phyloP scores from a whole-genome alignment of 2,797 vertebrate species.

The Squalus acanthias region DNA sequence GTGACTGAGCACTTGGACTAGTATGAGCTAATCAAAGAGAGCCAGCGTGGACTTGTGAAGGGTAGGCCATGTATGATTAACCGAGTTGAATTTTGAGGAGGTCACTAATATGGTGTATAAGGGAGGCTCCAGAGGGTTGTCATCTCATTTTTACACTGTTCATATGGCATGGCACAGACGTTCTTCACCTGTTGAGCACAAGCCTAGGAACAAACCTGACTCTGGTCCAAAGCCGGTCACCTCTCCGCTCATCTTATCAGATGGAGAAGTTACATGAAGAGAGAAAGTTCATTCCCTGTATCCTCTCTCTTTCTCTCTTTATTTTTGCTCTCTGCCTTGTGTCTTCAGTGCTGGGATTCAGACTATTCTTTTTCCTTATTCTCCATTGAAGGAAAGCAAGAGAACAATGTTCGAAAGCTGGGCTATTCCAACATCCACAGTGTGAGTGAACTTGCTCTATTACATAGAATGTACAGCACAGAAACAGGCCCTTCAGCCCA shows the following conservation, averaged over 20 bases:
- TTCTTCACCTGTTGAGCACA: not conserved
- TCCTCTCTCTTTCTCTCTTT: too few relatives aligned
- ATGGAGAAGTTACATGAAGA: not conserved
- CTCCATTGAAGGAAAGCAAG: not conserved
- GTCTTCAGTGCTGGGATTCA: not conserved
- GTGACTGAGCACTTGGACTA: not conserved
- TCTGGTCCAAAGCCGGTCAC: not conserved
- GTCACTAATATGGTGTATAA: not conserved
- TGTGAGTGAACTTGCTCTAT: too few relatives aligned
- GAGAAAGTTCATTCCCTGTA: not conserved
- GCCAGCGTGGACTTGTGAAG: not conserved
- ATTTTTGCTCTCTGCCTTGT: not conserved
- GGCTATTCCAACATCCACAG: not conserved
- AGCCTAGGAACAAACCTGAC: not conserved
- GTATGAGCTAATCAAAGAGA: not conserved
- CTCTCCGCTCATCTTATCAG: not conserved
- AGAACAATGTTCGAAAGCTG: not conserved
- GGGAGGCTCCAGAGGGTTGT: not conserved
- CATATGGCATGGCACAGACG: not conserved
- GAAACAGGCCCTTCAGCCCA: not conserved
- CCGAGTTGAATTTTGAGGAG: not conserved
- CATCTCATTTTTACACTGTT: not conserved
- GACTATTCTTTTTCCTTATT: not conserved
- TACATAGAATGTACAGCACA: not conserved
- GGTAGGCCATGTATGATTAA: not conserved